Percentiles rank a stretch among this genome's conserved stretches.
Evolutionary conservation across 2,888 invertebrate species (phyloP).

Genomic region (Conus canariensis): DNA sequence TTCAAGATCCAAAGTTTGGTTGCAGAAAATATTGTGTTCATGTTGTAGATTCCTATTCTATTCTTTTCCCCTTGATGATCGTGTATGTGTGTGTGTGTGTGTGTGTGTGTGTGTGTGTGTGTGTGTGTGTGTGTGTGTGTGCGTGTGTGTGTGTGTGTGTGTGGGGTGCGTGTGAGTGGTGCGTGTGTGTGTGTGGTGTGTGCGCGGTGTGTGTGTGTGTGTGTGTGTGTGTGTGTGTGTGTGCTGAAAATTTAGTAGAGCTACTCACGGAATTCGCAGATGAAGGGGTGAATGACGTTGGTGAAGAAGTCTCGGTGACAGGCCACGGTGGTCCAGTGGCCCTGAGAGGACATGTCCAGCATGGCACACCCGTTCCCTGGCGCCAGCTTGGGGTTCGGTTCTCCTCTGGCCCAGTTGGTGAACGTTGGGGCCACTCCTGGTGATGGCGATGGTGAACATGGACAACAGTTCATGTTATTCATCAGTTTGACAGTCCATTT

Average conservation of each 20-base stretch:
- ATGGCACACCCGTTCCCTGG: background rate
- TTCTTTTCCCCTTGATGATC: too few relatives aligned
- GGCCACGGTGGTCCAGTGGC: background rate
- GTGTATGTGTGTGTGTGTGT: too few relatives aligned
- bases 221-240: slow-evolving; percentile 5
- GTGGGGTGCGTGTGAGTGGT: too few relatives aligned
- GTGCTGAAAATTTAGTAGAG: background rate
- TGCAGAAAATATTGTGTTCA: too few relatives aligned
- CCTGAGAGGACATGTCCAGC: background rate
- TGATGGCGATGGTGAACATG: background rate
- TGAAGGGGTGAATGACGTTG: background rate
- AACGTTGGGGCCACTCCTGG: background rate
- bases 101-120: too few relatives aligned
- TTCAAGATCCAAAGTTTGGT: too few relatives aligned
- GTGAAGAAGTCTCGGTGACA: background rate
- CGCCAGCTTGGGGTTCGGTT: background rate
- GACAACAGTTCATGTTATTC: background rate
- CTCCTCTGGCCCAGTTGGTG: background rate
- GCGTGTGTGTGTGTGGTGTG: too few relatives aligned
- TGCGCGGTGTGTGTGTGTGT: background rate
- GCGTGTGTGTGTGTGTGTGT: too few relatives aligned
- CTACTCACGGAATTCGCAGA: slow-evolving; percentile 20
- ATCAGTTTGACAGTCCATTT: too few relatives aligned
- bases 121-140: too few relatives aligned
- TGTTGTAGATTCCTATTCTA: too few relatives aligned